Evolutionary conservation across 2,113 vertebrate species (phyloP).

Genomic region (Gymnogyps californianus): DNA sequence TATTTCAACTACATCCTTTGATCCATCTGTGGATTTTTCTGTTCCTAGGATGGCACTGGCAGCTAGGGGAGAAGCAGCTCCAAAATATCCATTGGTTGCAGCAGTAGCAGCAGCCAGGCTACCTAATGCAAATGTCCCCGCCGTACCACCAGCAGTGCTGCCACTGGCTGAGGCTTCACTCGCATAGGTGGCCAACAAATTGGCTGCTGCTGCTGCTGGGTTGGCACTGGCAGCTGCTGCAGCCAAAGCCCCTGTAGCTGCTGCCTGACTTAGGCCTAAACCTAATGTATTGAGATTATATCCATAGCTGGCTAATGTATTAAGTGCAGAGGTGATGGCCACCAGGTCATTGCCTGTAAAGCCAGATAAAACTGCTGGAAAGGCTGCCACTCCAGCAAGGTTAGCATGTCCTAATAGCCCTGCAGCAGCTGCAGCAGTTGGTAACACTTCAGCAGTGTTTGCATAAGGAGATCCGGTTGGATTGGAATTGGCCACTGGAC

Average conservation of each 20-base stretch:
- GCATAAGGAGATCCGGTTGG: slow-evolving; percentile 89
- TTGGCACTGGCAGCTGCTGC: slow-evolving; percentile 88
- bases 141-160: slow-evolving; percentile 82
- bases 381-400: slow-evolving; percentile 86
- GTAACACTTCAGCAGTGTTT: slow-evolving; percentile 89
- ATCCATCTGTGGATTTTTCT: slow-evolving; percentile 88
- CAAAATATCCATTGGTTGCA: slow-evolving; percentile 88
- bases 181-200: slow-evolving; percentile 87
- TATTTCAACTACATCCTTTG: slow-evolving; percentile 90
- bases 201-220: slow-evolving; percentile 87
- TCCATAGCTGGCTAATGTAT: slow-evolving; percentile 88
- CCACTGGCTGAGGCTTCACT: slow-evolving; percentile 85
- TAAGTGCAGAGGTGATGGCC: slow-evolving; percentile 90
- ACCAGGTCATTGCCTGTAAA: slow-evolving; percentile 89
- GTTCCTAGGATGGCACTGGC: slow-evolving; percentile 88
- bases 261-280: slow-evolving; percentile 86
- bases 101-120: slow-evolving; percentile 89
- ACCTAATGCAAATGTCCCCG: slow-evolving; percentile 87
- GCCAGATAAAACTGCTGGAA: slow-evolving; percentile 86
- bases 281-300: slow-evolving; percentile 89
- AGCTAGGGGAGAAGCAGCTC: slow-evolving; percentile 87
- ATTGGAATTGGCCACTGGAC: slow-evolving; percentile 89
- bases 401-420: slow-evolving; percentile 87
- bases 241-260: slow-evolving; percentile 86
- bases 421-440: slow-evolving; percentile 84